A percentile compares a stretch with the other conserved stretches of the same genome.
These are phyloP conservation scores for Erebia aethiops DNA, from an alignment of 2,888 invertebrate species.

Conservation along the genomic window DNA sequence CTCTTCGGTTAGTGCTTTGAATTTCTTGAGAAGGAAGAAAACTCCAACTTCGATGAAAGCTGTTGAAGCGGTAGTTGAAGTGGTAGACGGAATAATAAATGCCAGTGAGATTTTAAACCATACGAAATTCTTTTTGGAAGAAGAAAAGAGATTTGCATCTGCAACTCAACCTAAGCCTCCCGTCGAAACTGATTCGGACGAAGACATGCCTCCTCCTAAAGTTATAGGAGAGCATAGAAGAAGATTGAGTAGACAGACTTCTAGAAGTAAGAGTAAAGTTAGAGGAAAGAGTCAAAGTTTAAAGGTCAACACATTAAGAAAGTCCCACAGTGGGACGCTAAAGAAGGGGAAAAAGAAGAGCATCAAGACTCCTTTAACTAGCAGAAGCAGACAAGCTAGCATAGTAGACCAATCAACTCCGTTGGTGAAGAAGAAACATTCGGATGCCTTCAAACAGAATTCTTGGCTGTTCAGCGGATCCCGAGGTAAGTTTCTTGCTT, in stretches of 20 bases:
- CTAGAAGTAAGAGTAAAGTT: conserved; percentile 75
- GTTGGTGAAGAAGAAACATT: conserved; percentile 64
- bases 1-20: conserved; percentile 73
- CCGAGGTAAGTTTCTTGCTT: conserved; percentile 59
- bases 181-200: conserved; percentile 71
- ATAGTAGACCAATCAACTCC: conserved; percentile 67
- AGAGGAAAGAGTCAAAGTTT: conserved; percentile 75
- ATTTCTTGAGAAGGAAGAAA: conserved; percentile 72
- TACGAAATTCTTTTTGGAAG: conserved; percentile 71
- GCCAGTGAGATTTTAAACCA: conserved; percentile 66
- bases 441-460: conserved; percentile 65
- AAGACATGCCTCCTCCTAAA: conserved; percentile 65
- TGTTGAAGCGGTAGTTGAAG: conserved; percentile 71
- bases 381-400: conserved; percentile 72
- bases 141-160: conserved; percentile 66
- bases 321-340: conserved; percentile 75
- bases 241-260: conserved; percentile 73
- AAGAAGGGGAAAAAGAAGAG: conserved; percentile 76
- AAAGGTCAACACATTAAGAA: conserved; percentile 73
- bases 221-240: conserved; percentile 67
- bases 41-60: conserved; percentile 67
- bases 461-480: conserved; percentile 74
- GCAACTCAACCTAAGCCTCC: conserved; percentile 53
- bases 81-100: conserved; percentile 55
- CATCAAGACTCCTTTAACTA: conserved; percentile 58